Base-by-base conservation (phyloP, 1,140 invertebrate genomes). In the Macrotrachela quadricornifera region DNA sequence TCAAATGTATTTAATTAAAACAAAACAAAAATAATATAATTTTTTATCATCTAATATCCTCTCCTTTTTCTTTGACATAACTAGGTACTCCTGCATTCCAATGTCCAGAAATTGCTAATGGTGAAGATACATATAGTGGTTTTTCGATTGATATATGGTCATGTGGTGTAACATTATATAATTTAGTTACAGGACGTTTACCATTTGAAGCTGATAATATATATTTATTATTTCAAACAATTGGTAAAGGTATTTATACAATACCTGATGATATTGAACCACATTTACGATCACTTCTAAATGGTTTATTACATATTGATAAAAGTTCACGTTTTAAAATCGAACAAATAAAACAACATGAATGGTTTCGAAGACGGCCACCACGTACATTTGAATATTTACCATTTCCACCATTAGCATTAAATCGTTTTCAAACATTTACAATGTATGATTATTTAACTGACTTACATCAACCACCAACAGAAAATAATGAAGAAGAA, bases 71-170 rank as follows among this genome's bases (percentile, higher is more conserved):
- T n/a, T n/a, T n/a, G n/a, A n/a, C n/a, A n/a, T n/a, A 85, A 64
- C 82, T 85, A 69, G 74, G 74, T n/a, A 94, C 91, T 0, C 92
- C 92, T 18, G 87, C 88, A 39, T 97, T 97, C 75, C 91, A 97
- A 71, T 85, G 92, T 30, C 94, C 94, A 13, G 94, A 99, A 76
- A 90, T 97, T 62, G 53, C 53, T n/a, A 42, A 46, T 62, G 21
- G 21, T 30, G 21, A 30, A 30, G 21, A 30, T 30, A 30, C 21
- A 8, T 30, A 30, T 30, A 30, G 21, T 30, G 21, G 21, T 30
- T 30, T 30, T 30, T 94, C 94, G 77, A 81, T 95, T 18, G 90
- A 96, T 71, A 83, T 95, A 61, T 96, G 90, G 90, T 91, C 86
- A 62, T 80, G 81, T 62, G 90, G 90, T 46, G 86, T 95, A 46